Evolutionary conservation across 1,140 invertebrate species (phyloP), one percentile per base, ranked within the genome.

Genomic region (Atta colombica): DNA sequence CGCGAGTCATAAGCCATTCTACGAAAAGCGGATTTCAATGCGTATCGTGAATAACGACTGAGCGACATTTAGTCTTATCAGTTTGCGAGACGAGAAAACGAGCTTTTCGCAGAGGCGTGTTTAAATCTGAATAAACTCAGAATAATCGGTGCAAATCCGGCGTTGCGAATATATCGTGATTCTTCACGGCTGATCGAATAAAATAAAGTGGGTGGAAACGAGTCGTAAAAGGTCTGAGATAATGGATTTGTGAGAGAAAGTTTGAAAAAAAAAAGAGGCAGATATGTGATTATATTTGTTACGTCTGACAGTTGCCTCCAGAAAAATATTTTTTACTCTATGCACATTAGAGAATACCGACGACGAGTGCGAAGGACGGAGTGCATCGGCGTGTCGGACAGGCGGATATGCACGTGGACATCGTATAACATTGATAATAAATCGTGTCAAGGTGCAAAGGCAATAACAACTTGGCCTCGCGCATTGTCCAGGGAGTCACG

Each of bases 381-480:
- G 3, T 28, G 35, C 39, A 77, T 77, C 60, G 58, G 75, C 75
- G 58, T 51, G 39, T 78, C 45, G 25, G 45, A 49, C 39, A 51
- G 28, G 31, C 49, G 77, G 45, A 68, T 45, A 45, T 25, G 49
- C 78, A 58, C 35, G 66, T 82, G 66, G 78, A 60, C 35, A 39
- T 21, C 16, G n/a, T 28, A 65, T 31, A 65, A 21, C 58, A n/a
- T 35, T 28, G 72, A 85, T 77, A 85, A 85, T 85, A 65, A 85
- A 77, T 85, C 61, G 82, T 85, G 82, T 85, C 82, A 85, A 85
- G 82, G 82, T 63, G 72, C 49, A 65, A 53, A 85, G 31, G 72
- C 58, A 85, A 85, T 78, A 78, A 78, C 82, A 66, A 77, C 28
- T 55, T 77, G 58, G 58, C 45, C 74, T 55, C 82, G 58, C 60